Percentiles rank a stretch among this genome's conserved stretches.
phyloP scores from a whole-genome alignment of 2,113 vertebrate species.

The Cottus gobio region DNA sequence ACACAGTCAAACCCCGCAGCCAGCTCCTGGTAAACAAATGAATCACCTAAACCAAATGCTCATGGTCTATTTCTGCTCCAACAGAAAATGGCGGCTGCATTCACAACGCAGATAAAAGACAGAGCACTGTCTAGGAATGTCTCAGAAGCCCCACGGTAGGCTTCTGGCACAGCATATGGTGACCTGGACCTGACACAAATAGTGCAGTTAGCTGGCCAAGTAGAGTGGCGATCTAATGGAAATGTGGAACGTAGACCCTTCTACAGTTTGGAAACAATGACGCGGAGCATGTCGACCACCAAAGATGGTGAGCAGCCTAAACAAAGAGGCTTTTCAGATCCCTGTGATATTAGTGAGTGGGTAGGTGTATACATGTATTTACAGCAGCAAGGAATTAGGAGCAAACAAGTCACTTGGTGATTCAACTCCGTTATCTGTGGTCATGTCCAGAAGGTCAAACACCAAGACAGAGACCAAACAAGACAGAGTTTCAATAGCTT shows the following conservation, averaged over 20 bases:
- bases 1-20: conserved; percentile 21
- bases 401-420: too few species aligned
- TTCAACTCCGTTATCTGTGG: too few species aligned
- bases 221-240: neutral
- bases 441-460: too few species aligned
- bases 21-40: conserved; percentile 43
- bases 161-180: conserved; percentile 58
- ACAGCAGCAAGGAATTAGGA: too few species aligned
- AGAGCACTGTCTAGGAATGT: conserved; percentile 5
- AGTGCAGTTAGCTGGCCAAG: conserved; percentile 18
- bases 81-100: neutral
- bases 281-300: neutral
- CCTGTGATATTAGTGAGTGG: neutral
- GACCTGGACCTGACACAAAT: conserved; percentile 55
- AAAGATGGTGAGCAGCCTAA: neutral
- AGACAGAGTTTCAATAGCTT: too few species aligned
- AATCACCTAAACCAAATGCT: conserved; percentile 42
- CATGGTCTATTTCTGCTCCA: conserved; percentile 25
- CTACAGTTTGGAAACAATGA: neutral
- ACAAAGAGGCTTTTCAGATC: neutral
- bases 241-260: conserved; percentile 3
- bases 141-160: conserved; percentile 40
- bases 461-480: too few species aligned
- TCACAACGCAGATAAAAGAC: conserved; percentile 17
- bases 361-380: too few species aligned